A percentile compares a stretch with the other conserved stretches of the same genome.
phyloP scores from a whole-genome alignment of 2,888 invertebrate genomes.

The Agrochola litura region DNA sequence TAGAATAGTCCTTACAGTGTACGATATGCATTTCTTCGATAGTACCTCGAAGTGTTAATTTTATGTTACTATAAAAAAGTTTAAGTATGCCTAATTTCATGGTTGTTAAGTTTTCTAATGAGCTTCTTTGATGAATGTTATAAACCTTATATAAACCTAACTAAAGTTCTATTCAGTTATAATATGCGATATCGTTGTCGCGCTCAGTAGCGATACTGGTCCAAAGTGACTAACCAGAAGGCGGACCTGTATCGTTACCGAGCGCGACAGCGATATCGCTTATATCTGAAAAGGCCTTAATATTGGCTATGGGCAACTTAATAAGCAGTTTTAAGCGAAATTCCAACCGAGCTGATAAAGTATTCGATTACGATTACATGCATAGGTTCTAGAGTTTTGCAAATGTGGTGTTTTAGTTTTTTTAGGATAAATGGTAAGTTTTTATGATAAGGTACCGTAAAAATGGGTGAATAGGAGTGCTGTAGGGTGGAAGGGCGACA shows the following conservation, averaged over 20 bases:
- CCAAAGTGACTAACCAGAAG: too few species aligned
- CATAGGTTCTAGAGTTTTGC: neutral
- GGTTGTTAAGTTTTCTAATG: neutral
- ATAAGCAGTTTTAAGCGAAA: neutral
- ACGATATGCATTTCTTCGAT: too few species aligned
- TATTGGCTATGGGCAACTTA: too few species aligned
- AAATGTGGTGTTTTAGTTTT: neutral
- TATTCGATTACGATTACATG: neutral
- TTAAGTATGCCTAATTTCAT: neutral
- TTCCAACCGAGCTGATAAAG: neutral
- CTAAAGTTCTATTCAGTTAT: too few species aligned
- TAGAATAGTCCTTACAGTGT: too few species aligned
- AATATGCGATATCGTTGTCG: too few species aligned
- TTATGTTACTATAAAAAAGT: slow-evolving; percentile 1
- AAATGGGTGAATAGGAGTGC: neutral
- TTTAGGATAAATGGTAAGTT: slow-evolving; percentile 6
- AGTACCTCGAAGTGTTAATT: too few species aligned
- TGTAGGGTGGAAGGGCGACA: neutral
- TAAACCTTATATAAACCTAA: too few species aligned
- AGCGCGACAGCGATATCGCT: too few species aligned
- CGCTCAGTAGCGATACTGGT: too few species aligned
- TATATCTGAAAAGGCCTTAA: too few species aligned
- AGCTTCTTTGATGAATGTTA: neutral
- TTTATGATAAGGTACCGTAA: neutral
- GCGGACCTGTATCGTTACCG: too few species aligned